Evolutionary conservation across 2,113 vertebrate genomes (phyloP), one percentile per base, ranked within the genome.

Genomic region (Lophochroa leadbeateri): DNA sequence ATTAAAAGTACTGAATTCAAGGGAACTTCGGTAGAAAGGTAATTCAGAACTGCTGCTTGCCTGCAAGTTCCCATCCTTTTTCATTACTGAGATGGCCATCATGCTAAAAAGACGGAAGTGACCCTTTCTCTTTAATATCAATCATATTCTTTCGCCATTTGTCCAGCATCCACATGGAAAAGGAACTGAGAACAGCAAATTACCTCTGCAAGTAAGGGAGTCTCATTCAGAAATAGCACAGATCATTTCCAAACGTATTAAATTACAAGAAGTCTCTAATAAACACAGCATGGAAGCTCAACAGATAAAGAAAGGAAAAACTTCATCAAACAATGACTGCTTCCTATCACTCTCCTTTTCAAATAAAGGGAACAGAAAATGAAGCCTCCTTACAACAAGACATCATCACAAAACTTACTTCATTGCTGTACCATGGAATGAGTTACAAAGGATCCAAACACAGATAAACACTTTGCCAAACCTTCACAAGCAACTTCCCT

Each of bases 31-130:
- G 68, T 46, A 50, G 72, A 92, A 96, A 92, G 86, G 64, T 55
- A 96, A 95, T 91, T 90, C 76, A 75, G 69, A 86, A 61, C 52
- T 84, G 85, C 90, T 91, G 76, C 79, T 82, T 88, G 92, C 80
- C 88, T 69, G 37, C 63, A 72, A 91, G 80, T 87, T 95, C 88
- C 94, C 88, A 91, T 91, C 82, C 92, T 86, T 95, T 96, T 87
- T 96, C 69, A 11, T 94, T 95, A 95, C 23, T 31, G 86, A 96
- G 94, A 72, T 53, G 77, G 81, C 24, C 81, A 84, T 17, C 61
- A 50, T 0, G 49, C 4, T 3, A 60, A 89, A 92, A 84, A 74
- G 80, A 77, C 9, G 14, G 83, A 95, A 92, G 16, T 83, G 92
- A 95, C 79, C 82, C 86, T 50, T 92, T 82, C 90, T 79, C 35